These are phyloP conservation scores for Rynchops niger DNA, from an alignment of 2,113 vertebrate species.

Conservation along the genomic window DNA sequence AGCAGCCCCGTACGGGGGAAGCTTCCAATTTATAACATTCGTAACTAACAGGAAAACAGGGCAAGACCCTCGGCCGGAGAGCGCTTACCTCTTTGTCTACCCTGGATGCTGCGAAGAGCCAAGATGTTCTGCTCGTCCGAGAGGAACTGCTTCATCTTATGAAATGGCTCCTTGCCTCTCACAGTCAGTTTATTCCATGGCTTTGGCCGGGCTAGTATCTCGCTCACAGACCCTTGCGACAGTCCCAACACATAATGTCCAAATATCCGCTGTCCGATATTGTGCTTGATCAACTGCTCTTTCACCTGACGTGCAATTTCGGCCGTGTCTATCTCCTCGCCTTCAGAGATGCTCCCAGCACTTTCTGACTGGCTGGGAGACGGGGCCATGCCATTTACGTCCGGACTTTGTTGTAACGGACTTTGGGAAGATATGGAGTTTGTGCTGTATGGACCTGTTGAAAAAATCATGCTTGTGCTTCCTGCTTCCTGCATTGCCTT, in stretches of 20 bases:
- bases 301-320: slow-evolving; percentile 97
- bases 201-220: slow-evolving; percentile 95
- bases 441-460: slow-evolving; percentile 90
- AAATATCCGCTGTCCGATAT: slow-evolving; percentile 96
- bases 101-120: slow-evolving; percentile 95
- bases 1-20: fast-evolving
- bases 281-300: slow-evolving; percentile 98
- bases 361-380: slow-evolving; percentile 94
- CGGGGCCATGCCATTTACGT: slow-evolving; percentile 90
- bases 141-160: slow-evolving; percentile 99
- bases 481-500: slow-evolving; percentile 96
- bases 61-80: not conserved
- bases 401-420: slow-evolving; percentile 89
- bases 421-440: slow-evolving; percentile 92
- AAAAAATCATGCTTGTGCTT: slow-evolving; percentile 91
- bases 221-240: slow-evolving; percentile 95
- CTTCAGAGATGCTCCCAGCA: slow-evolving; percentile 87
- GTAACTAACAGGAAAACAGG: not conserved
- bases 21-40: not conserved
- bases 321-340: slow-evolving; percentile 94
- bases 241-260: slow-evolving; percentile 97
- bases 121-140: slow-evolving; percentile 97
- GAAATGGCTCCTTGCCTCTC: slow-evolving; percentile 95
- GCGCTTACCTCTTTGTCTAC: slow-evolving; percentile 92
- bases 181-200: slow-evolving; percentile 97